phyloP scores from a whole-genome alignment of 2,888 invertebrate genomes.

The Acholoe squamosa region DNA sequence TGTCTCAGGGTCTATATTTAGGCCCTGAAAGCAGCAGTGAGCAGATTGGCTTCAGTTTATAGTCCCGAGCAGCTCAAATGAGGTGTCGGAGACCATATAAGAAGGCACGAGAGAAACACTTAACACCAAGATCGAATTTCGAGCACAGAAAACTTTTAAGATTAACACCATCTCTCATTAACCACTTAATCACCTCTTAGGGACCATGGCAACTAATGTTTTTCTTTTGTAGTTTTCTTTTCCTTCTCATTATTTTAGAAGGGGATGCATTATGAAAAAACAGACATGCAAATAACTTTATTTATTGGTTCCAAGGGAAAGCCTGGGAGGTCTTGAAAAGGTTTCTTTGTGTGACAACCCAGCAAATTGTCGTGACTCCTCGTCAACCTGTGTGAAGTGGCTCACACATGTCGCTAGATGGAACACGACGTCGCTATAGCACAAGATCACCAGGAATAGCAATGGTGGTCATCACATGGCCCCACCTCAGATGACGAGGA shows the following conservation, averaged over 20 bases:
- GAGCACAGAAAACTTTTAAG: background rate
- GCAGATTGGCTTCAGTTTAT: background rate
- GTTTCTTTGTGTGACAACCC: too few species aligned
- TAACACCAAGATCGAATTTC: slow-evolving; percentile 26
- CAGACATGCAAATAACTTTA: background rate
- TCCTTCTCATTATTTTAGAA: background rate
- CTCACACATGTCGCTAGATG: too few species aligned
- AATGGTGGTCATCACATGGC: too few species aligned
- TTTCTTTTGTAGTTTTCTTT: background rate
- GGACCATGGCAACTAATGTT: background rate
- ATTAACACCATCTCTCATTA: slow-evolving; percentile 16
- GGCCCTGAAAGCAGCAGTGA: background rate
- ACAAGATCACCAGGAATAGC: too few species aligned
- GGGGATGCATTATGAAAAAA: background rate
- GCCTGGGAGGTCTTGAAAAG: background rate
- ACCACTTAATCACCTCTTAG: background rate
- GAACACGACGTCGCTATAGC: too few species aligned
- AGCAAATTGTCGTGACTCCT: too few species aligned
- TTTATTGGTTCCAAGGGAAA: background rate
- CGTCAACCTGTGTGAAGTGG: too few species aligned
- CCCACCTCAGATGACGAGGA: too few species aligned
- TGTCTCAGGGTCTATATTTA: slow-evolving; percentile 26
- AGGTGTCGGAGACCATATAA: background rate
- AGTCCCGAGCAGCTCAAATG: background rate
- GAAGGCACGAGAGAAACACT: background rate